These are phyloP conservation scores for Charadrius vociferus DNA, from an alignment of 2,113 vertebrate species.

Conservation along the genomic window DNA sequence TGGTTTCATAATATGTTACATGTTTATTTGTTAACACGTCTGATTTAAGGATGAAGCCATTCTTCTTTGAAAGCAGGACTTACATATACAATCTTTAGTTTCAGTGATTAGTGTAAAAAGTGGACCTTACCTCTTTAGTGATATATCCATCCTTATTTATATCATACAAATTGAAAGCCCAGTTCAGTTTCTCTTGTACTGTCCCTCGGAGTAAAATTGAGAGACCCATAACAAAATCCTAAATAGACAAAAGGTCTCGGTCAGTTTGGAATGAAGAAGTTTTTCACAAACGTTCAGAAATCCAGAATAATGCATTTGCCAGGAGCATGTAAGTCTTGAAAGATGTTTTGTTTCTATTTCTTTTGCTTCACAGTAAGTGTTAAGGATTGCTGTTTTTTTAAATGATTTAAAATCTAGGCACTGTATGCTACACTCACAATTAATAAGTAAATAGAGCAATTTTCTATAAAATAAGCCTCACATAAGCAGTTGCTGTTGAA, in stretches of 20 bases:
- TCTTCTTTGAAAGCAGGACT: neutral
- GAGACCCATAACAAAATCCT: constrained; percentile 98
- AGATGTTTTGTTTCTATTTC: neutral
- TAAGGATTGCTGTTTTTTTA: neutral
- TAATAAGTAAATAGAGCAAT: neutral
- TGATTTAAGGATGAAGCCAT: neutral
- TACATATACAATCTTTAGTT: neutral
- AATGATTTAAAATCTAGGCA: neutral
- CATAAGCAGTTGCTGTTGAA: neutral
- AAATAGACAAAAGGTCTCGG: neutral
- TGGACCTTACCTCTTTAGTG: constrained; percentile 91
- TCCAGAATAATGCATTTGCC: neutral
- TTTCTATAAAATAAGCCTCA: neutral
- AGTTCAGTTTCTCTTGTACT: constrained; percentile 97
- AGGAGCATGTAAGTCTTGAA: neutral
- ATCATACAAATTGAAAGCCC: constrained; percentile 99
- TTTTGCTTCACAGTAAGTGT: neutral
- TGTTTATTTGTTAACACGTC: neutral
- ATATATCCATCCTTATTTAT: constrained; percentile 99
- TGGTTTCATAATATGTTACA: neutral
- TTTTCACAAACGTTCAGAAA: neutral
- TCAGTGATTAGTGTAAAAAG: neutral
- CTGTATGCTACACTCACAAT: neutral
- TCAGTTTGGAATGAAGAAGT: neutral
- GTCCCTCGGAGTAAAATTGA: constrained; percentile 95